A percentile compares a stretch with the other conserved stretches of the same genome.
phyloP scores from a whole-genome alignment of 2,113 vertebrate species.

The Nycticorax nycticorax region DNA sequence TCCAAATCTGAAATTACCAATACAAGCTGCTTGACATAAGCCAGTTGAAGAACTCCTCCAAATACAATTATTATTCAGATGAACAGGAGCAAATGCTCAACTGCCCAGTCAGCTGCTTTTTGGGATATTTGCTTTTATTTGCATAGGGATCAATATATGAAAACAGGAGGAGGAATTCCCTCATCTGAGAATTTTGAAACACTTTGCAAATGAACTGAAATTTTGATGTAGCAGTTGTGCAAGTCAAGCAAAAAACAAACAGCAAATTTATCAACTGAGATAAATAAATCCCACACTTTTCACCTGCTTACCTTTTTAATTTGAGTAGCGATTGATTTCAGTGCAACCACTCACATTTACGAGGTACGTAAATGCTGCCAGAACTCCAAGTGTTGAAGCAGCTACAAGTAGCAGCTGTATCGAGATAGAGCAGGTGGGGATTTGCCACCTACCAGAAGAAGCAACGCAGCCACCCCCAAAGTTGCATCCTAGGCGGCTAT shows the following conservation, averaged over 20 bases:
- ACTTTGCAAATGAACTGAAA: neutral
- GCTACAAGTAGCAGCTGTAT: neutral
- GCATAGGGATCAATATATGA: neutral
- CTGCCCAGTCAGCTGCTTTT: neutral
- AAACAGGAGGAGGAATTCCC: neutral
- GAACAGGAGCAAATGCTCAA: fast-evolving
- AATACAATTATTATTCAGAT: neutral
- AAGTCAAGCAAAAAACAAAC: neutral
- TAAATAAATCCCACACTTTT: neutral
- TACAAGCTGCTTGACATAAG: neutral
- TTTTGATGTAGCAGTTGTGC: neutral
- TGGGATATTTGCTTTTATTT: neutral
- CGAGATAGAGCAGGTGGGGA: neutral
- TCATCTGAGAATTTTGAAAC: neutral
- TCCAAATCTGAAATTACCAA: neutral
- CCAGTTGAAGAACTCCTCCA: neutral
- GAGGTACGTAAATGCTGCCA: neutral
- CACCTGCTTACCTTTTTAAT: neutral
- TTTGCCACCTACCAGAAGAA: neutral
- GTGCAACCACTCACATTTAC: neutral
- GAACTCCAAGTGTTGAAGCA: neutral
- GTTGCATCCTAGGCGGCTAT: neutral
- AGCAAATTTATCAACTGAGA: neutral
- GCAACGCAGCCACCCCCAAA: neutral
- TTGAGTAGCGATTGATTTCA: fast-evolving